phyloP scores from a whole-genome alignment of 1,140 invertebrate genomes.

The Atta texana region DNA sequence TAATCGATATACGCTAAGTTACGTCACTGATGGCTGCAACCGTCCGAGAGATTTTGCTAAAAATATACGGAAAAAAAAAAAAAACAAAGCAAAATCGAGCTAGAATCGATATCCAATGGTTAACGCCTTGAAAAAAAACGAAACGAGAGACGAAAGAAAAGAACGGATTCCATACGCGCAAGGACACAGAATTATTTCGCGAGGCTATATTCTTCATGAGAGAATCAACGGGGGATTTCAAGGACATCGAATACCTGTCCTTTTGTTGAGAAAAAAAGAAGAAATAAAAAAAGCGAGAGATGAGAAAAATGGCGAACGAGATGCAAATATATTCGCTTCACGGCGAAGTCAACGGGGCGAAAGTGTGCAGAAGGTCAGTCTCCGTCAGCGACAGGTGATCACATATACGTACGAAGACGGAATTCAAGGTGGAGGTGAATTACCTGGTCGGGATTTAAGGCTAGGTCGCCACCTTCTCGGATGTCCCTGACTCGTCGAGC shows the following conservation, averaged over 20 bases:
- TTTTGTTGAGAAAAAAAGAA: conserved; percentile 77
- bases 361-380: conserved; percentile 79
- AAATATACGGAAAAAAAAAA: conserved; percentile 12
- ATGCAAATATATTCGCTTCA: conserved; percentile 77
- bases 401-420: conserved; percentile 71
- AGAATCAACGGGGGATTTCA: conserved; percentile 65
- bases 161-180: conserved; percentile 56
- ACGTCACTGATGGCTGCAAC: not conserved
- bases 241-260: conserved; percentile 81
- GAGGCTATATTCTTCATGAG: conserved; percentile 59
- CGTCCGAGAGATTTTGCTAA: not conserved
- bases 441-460: conserved; percentile 80
- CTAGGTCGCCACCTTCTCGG: conserved; percentile 72
- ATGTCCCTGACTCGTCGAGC: conserved; percentile 74
- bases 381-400: conserved; percentile 78
- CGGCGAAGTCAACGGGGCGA: conserved; percentile 68
- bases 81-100: not conserved
- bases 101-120: not conserved
- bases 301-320: conserved; percentile 67
- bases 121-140: not conserved
- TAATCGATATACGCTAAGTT: conserved; percentile 29
- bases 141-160: conserved; percentile 24
- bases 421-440: conserved; percentile 82
- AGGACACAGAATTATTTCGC: conserved; percentile 72
- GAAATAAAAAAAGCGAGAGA: not conserved